Percentiles rank a stretch among this genome's conserved stretches.
phyloP scores from a whole-genome alignment of 2,113 vertebrate species.

The Siniperca knerii region DNA sequence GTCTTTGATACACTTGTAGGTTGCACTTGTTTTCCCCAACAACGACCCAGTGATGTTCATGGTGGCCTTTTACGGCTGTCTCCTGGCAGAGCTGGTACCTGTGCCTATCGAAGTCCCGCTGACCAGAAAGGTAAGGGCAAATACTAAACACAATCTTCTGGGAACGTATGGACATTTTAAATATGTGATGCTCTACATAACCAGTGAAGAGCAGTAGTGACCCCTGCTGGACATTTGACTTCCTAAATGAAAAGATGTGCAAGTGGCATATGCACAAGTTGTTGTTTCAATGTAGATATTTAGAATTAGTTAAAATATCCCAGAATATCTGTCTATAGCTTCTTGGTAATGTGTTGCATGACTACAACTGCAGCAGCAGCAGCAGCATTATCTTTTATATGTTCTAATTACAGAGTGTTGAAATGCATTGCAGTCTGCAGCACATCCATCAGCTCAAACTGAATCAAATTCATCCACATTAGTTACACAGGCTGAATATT shows the following conservation, averaged over 20 bases:
- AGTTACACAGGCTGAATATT: constrained; percentile 56
- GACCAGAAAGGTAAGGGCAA: constrained; percentile 91
- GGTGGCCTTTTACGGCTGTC: constrained; percentile 97
- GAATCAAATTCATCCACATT: constrained; percentile 43
- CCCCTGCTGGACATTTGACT: constrained; percentile 67
- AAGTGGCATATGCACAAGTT: not conserved
- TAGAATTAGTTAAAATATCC: not conserved
- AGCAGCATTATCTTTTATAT: constrained; percentile 18
- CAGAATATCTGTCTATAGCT: not conserved
- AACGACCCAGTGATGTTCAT: constrained; percentile 97
- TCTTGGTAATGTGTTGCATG: not conserved
- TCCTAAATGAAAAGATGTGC: not conserved
- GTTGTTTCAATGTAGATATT: not conserved
- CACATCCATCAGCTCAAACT: constrained; percentile 40
- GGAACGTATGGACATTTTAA: not conserved
- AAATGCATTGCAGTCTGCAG: constrained; percentile 1
- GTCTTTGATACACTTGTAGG: constrained; percentile 78
- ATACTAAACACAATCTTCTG: not conserved
- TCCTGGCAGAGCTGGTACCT: constrained; percentile 94
- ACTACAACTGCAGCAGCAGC: not conserved
- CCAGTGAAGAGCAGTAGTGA: constrained; percentile 50
- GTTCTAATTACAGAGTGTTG: constrained; percentile 12
- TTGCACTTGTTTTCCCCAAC: constrained; percentile 97
- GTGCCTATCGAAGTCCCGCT: constrained; percentile 97
- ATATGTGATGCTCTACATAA: not conserved